These are phyloP conservation scores for Ctena decussata DNA, from an alignment of 2,888 invertebrate genomes.

Conservation along the genomic window DNA sequence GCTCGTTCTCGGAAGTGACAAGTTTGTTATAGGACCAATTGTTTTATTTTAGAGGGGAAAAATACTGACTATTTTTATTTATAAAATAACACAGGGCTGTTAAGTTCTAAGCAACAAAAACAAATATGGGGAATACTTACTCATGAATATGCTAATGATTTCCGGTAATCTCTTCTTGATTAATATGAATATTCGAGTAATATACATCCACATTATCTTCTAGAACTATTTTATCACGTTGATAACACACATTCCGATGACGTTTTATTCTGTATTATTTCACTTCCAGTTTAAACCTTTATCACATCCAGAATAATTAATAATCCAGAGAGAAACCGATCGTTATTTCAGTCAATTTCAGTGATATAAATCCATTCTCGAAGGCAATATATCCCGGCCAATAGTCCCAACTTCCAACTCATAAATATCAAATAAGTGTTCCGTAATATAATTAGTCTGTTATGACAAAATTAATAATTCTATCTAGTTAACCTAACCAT, in stretches of 20 bases:
- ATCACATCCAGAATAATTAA: too few relatives aligned
- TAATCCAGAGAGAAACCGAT: too few relatives aligned
- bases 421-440: neutral
- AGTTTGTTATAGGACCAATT: too few relatives aligned
- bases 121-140: slow-evolving; percentile 30
- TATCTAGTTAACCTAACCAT: neutral
- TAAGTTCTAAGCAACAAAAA: too few relatives aligned
- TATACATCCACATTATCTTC: neutral
- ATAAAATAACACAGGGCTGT: too few relatives aligned
- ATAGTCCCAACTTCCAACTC: neutral
- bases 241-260: neutral
- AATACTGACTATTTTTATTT: too few relatives aligned
- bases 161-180: slow-evolving; percentile 5
- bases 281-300: neutral
- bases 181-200: neutral
- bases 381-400: too few relatives aligned
- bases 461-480: neutral
- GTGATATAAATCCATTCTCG: too few relatives aligned
- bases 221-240: neutral
- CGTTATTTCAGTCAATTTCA: too few relatives aligned
- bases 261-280: neutral
- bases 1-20: too few relatives aligned
- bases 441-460: neutral
- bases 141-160: slow-evolving; percentile 7
- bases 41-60: too few relatives aligned